phyloP scores from a whole-genome alignment of 2,888 invertebrate species.

The Pterostichus madidus region DNA sequence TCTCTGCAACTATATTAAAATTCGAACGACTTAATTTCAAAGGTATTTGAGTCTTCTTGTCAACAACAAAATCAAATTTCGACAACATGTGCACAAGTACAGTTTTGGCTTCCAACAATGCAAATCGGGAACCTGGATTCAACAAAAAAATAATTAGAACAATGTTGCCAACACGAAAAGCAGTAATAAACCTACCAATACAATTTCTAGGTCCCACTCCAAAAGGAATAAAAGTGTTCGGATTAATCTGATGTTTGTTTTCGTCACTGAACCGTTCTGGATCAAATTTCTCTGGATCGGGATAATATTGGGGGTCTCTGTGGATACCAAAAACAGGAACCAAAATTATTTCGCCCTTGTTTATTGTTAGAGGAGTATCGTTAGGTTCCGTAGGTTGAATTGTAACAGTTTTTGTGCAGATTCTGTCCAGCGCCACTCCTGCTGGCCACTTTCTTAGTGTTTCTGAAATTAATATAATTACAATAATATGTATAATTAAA shows the following conservation, averaged over 20 bases:
- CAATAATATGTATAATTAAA: too few relatives aligned
- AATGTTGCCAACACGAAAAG: conserved; percentile 27
- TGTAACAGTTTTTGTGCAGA: conserved; percentile 78
- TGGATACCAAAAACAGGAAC: conserved; percentile 79
- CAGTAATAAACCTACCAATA: conserved; percentile 71
- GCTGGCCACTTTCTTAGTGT: conserved; percentile 78
- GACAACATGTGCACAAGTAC: conserved; percentile 69
- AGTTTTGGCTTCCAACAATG: conserved; percentile 69
- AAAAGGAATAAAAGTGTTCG: conserved; percentile 79
- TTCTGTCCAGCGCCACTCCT: conserved; percentile 76
- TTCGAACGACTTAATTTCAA: conserved; percentile 69
- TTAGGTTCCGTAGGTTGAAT: conserved; percentile 74
- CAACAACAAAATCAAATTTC: conserved; percentile 72
- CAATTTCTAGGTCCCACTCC: conserved; percentile 76
- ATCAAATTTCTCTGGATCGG: conserved; percentile 78
- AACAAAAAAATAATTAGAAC: conserved; percentile 53
- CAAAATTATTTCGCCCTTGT: conserved; percentile 77
- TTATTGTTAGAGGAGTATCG: conserved; percentile 72
- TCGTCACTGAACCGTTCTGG: conserved; percentile 80
- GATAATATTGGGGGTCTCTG: conserved; percentile 79
- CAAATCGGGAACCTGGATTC: conserved; percentile 71
- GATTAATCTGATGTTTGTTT: conserved; percentile 77
- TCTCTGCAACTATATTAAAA: conserved; percentile 67
- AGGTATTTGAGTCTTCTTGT: conserved; percentile 72
- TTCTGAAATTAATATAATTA: conserved; percentile 71